Percentiles rank a stretch among this genome's conserved stretches.
phyloP scores from a whole-genome alignment of 2,888 invertebrate species.

The Ochlodes sylvanus region DNA sequence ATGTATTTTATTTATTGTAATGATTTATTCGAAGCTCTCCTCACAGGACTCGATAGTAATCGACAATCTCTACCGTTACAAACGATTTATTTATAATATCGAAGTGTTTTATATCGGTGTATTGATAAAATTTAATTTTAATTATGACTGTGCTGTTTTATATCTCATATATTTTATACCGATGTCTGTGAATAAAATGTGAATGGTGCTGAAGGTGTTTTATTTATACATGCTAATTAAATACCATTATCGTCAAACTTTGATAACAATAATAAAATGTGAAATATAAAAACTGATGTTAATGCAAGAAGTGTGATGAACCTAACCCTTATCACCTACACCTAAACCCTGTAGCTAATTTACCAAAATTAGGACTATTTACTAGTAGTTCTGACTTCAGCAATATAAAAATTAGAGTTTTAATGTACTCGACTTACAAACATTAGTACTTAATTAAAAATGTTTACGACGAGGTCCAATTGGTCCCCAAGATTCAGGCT shows the following conservation, averaged over 20 bases:
- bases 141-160: slow-evolving; percentile 83
- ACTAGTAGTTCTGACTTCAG: no score
- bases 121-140: slow-evolving; percentile 77
- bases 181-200: slow-evolving; percentile 84
- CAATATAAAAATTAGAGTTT: no score
- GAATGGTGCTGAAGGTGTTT: slow-evolving; percentile 56
- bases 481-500: no score
- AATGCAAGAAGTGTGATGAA: no score
- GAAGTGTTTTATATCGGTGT: slow-evolving; percentile 67
- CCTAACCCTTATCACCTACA: no score
- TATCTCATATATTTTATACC: slow-evolving; percentile 85
- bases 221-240: slow-evolving; percentile 23
- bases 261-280: background rate
- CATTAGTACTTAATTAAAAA: no score
- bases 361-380: no score
- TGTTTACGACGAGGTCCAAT: no score
- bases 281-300: no score
- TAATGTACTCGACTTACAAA: no score
- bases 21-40: slow-evolving; percentile 30
- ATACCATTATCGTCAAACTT: background rate
- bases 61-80: slow-evolving; percentile 43
- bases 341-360: no score
- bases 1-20: slow-evolving; percentile 22
- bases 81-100: slow-evolving; percentile 53
- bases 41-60: slow-evolving; percentile 23